phyloP scores from a whole-genome alignment of 2,113 vertebrate genomes.

The Parus major region DNA sequence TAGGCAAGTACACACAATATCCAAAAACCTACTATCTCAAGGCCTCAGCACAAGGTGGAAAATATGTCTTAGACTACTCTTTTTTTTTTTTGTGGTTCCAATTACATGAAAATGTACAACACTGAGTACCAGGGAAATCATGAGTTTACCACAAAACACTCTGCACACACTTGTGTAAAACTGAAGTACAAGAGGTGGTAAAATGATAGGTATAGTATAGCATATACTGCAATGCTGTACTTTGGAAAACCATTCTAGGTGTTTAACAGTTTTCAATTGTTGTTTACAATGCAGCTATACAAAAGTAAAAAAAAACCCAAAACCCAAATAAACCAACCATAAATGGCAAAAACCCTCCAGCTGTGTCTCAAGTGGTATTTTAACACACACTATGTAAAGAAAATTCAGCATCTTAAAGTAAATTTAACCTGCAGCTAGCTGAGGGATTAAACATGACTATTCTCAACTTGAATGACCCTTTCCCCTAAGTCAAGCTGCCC shows the following conservation, averaged over 20 bases:
- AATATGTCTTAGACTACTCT: background rate
- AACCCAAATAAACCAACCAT: background rate
- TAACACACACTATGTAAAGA: conserved; percentile 28
- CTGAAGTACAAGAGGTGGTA: background rate
- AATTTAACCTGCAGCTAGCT: conserved; percentile 75
- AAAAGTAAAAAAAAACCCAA: conserved; percentile 36
- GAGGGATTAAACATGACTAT: conserved; percentile 73
- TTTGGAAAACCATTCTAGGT: background rate
- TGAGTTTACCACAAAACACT: background rate
- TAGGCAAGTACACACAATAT: background rate
- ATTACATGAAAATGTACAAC: background rate
- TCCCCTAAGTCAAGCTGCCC: conserved; percentile 76
- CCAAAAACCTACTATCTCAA: background rate
- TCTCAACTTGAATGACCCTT: conserved; percentile 78
- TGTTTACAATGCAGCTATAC: conserved; percentile 30
- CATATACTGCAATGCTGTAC: background rate
- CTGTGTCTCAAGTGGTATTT: conserved; percentile 54
- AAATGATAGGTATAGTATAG: conserved; percentile 17
- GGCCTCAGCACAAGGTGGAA: background rate
- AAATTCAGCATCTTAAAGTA: conserved; percentile 58
- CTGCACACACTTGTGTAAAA: background rate
- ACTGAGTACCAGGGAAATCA: background rate
- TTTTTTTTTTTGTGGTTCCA: background rate
- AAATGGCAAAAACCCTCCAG: background rate
- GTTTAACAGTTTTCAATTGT: conserved; percentile 48